Evolutionary conservation across 2,797 vertebrate genomes (phyloP), one percentile per base, ranked within the genome.

Genomic region (Phylloscopus collybita): DNA sequence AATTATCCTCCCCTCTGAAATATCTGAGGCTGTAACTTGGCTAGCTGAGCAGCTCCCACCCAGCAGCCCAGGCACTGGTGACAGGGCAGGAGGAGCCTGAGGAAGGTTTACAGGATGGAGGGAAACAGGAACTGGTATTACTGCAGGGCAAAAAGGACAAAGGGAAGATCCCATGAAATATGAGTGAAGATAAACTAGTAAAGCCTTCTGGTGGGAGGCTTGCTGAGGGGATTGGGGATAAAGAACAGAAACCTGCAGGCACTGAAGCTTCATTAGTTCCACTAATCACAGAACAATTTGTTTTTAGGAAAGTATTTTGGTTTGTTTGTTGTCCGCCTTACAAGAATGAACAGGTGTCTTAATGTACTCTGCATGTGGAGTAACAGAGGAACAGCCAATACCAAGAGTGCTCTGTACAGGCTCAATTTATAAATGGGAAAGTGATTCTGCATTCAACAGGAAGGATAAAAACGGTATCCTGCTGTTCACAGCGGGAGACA

Each of bases 401-500:
- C 78, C 21, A 56, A 93, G 54, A 93, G 84, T 4, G 4, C 78
- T 86, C 66, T 75, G 88, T 36, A 93, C 90, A 95, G 86, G 66
- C 90, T 89, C 88, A 74, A 80, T 96, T 97, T 96, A 88, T 92
- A 96, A 96, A 96, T 50, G 87, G 82, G 91, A 89, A 95, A 96
- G 95, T 92, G 91, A 94, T 91, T 96, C 82, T 95, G 83, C 91
- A 96, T 96, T 97, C 96, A 97, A 79, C 85, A 93, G 92, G 90
- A 95, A 94, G 95, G 92, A 95, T 95, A 96, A 97, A 97, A 96
- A 96, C 5, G 88, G 88, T 96, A 94, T 93, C 95, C 93, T 94
- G 96, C 97, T 97, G 97, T 86, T 97, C 95, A 93, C 96, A 96
- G 96, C 87, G 87, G 96, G 97, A 97, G 86, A 91, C 82, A 93